Evolutionary conservation across 2,888 invertebrate genomes (phyloP), one percentile per base, ranked within the genome.

Genomic region (Andrena bucephala): DNA sequence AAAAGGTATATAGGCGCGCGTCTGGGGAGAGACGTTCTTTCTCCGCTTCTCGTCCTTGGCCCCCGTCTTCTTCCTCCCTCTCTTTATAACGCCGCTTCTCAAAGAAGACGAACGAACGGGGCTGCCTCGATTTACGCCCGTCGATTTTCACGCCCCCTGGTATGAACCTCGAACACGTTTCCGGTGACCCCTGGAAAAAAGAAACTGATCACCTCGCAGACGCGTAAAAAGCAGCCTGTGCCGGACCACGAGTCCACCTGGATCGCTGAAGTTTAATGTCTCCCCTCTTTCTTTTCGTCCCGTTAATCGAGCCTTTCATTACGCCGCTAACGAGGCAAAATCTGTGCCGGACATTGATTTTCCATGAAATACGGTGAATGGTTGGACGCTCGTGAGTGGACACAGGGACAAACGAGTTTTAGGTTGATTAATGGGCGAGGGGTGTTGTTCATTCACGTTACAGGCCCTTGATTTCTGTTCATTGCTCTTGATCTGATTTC

Each of bases 81-180:
- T 31, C 31, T 67, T 52, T 50, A 42, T 13, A 54, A 54, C 57
- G 27, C 20, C 20, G 27, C 24, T 0, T 16, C 50, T 71, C 70
- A 52, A 77, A 77, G 80, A 62, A 50, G 69, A 63, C 59, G 75
- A 69, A 62, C 76, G 62, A 67, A 75, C 66, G 73, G 57, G n/a
- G 8, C 29, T 24, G 65, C 29, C 71, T 78, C 85, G 82, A 86
- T 81, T 86, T 76, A 80, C 80, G 67, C 66, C 42, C 63, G 72
- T 52, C 82, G 83, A 86, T 85, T 82, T 82, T 86, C 86, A 75
- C 85, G 67, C 80, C 70, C 70, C 50, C 66, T 63, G 42, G 16
- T 42, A 5, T 42, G 16, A 42, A 16, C 13, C 42, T 42, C 42
- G 42, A 4, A 42, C 42, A 13, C 42, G 42, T 13, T 42, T 13